Evolutionary conservation across 1,140 invertebrate genomes (phyloP).

Genomic region (Camponotus floridanus): DNA sequence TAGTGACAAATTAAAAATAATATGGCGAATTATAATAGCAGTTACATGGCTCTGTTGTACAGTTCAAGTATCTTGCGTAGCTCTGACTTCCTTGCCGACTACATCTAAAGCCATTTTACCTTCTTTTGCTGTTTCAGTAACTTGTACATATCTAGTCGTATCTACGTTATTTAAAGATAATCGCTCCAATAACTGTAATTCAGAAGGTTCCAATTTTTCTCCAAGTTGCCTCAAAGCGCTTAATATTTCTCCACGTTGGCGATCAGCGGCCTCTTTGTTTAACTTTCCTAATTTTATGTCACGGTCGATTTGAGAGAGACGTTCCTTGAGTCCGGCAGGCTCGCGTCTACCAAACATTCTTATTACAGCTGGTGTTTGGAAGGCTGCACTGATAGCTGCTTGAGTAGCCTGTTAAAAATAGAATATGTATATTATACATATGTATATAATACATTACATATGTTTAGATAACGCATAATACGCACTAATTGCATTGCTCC

Average conservation of each 20-base stretch:
- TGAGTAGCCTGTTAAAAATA: slow-evolving; percentile 89
- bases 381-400: slow-evolving; percentile 92
- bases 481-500: slow-evolving; percentile 89
- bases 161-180: slow-evolving; percentile 83
- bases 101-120: slow-evolving; percentile 76
- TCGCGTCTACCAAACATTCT: slow-evolving; percentile 92
- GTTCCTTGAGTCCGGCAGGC: slow-evolving; percentile 89
- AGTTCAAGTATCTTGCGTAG: slow-evolving; percentile 67
- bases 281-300: slow-evolving; percentile 87
- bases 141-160: slow-evolving; percentile 87
- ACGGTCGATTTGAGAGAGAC: slow-evolving; percentile 87
- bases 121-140: slow-evolving; percentile 85
- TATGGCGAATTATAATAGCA: neutral
- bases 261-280: slow-evolving; percentile 79
- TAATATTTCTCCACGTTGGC: slow-evolving; percentile 88
- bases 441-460: slow-evolving; percentile 15
- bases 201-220: slow-evolving; percentile 88
- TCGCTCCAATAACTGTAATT: slow-evolving; percentile 88
- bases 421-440: neutral
- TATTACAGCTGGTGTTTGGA: slow-evolving; percentile 93
- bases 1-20: slow-evolving; percentile 17
- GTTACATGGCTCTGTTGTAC: neutral
- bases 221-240: slow-evolving; percentile 90
- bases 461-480: neutral
- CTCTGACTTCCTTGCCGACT: slow-evolving; percentile 77